Percentiles rank a stretch among this genome's conserved stretches.
phyloP scores from a whole-genome alignment of 2,888 invertebrate species.

The Pammene aurita region DNA sequence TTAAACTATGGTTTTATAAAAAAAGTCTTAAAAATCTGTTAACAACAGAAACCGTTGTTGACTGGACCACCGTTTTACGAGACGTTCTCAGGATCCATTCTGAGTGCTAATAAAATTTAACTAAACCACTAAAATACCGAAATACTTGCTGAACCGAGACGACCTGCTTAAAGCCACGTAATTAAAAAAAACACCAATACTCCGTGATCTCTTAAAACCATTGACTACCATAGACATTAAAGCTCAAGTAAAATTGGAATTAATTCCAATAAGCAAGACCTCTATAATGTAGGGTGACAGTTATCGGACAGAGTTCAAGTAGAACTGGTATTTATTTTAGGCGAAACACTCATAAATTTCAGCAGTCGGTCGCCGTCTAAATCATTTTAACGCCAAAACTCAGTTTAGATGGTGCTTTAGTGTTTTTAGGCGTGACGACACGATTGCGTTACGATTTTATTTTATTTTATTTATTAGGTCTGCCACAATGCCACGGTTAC shows the following conservation, averaged over 20 bases:
- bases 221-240: background rate
- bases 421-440: slow-evolving; percentile 52
- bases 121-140: slow-evolving; percentile 48
- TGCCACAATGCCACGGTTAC: no score
- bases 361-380: slow-evolving; percentile 63
- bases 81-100: background rate
- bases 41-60: no score
- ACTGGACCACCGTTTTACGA: no score
- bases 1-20: no score
- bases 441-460: slow-evolving; percentile 28
- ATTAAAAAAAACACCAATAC: slow-evolving; percentile 48
- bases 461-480: background rate
- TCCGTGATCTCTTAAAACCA: slow-evolving; percentile 32
- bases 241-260: slow-evolving; percentile 12
- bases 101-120: slow-evolving; percentile 5
- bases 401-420: slow-evolving; percentile 57
- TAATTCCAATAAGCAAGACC: background rate
- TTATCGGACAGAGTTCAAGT: slow-evolving; percentile 42
- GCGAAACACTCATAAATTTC: slow-evolving; percentile 65
- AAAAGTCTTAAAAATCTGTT: no score
- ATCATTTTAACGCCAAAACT: slow-evolving; percentile 79
- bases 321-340: slow-evolving; percentile 61
- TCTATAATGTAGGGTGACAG: slow-evolving; percentile 11
- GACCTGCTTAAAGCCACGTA: slow-evolving; percentile 60
- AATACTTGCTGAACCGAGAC: slow-evolving; percentile 59